Percentiles rank a stretch among this genome's conserved stretches.
Conservation (phyloP, 2,888 invertebrate genomes). For the Leptopterna dolabrata region DNA sequence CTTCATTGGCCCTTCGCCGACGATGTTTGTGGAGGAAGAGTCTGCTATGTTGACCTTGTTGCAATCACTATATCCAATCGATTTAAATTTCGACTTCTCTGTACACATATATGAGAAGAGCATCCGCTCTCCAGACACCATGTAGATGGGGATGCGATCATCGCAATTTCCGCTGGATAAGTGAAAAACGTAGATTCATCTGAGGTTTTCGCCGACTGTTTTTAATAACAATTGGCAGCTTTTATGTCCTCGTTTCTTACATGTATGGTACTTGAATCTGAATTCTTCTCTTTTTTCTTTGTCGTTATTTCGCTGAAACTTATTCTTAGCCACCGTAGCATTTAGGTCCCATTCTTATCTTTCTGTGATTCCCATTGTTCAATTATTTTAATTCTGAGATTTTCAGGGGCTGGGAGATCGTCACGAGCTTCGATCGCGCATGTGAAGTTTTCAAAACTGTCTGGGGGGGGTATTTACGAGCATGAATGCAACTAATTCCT, state of each 20-base stretch:
- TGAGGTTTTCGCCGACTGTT: background rate
- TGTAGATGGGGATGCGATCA: background rate
- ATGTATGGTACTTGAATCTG: background rate
- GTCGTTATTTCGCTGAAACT: background rate
- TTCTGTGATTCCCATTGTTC: too few species aligned
- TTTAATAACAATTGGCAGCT: background rate
- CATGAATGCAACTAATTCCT: slow-evolving; percentile 21
- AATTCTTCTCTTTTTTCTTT: background rate
- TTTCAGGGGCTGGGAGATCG: too few species aligned
- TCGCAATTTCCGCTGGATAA: background rate
- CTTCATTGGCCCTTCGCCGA: too few species aligned
- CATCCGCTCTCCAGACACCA: background rate
- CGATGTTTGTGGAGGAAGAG: background rate
- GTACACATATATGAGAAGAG: background rate
- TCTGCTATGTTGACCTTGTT: background rate
- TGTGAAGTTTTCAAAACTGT: slow-evolving; percentile 9
- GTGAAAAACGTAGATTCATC: background rate
- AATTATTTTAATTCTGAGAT: too few species aligned
- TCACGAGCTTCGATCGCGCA: slow-evolving; percentile 25
- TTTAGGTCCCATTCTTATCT: background rate
- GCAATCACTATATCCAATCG: background rate
- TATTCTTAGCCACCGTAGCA: background rate
- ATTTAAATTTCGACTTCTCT: background rate
- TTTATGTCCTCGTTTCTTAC: background rate
- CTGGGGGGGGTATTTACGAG: slow-evolving; percentile 2